phyloP scores from a whole-genome alignment of 2,113 vertebrate genomes.

The Plestiodon gilberti region DNA sequence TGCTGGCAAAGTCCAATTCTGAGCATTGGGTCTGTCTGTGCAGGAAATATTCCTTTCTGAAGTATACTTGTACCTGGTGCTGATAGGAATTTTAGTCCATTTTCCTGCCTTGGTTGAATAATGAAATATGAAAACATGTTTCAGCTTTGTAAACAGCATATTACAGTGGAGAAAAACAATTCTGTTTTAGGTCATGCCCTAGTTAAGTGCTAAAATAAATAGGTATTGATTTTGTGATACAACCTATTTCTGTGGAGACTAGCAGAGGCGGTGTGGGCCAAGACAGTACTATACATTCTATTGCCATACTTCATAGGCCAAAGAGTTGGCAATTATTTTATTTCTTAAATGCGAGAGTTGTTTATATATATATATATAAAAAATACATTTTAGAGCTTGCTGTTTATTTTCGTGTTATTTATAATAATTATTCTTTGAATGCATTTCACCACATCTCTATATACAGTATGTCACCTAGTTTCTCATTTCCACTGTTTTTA shows the following conservation, averaged over 20 bases:
- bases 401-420: not conserved
- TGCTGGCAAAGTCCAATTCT: not conserved
- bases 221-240: constrained; percentile 46
- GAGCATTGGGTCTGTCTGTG: not conserved
- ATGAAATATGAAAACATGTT: constrained; percentile 41
- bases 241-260: constrained; percentile 37
- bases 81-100: constrained; percentile 32
- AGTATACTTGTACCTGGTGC: not conserved
- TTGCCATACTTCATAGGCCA: constrained; percentile 9
- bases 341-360: constrained; percentile 10
- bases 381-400: not conserved
- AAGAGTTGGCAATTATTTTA: constrained; percentile 25
- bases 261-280: constrained; percentile 20
- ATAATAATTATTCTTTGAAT: not conserved
- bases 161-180: constrained; percentile 45
- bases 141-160: constrained; percentile 42
- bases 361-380: not conserved
- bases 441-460: not conserved
- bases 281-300: constrained; percentile 17
- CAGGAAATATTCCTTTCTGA: constrained; percentile 11
- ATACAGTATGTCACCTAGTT: not conserved
- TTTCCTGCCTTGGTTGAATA: constrained; percentile 30
- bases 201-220: constrained; percentile 47
- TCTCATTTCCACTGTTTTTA: not conserved
- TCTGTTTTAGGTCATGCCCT: constrained; percentile 40